Evolutionary conservation across 2,113 vertebrate species (phyloP), one percentile per base, ranked within the genome.

Genomic region (Climacteris rufus): DNA sequence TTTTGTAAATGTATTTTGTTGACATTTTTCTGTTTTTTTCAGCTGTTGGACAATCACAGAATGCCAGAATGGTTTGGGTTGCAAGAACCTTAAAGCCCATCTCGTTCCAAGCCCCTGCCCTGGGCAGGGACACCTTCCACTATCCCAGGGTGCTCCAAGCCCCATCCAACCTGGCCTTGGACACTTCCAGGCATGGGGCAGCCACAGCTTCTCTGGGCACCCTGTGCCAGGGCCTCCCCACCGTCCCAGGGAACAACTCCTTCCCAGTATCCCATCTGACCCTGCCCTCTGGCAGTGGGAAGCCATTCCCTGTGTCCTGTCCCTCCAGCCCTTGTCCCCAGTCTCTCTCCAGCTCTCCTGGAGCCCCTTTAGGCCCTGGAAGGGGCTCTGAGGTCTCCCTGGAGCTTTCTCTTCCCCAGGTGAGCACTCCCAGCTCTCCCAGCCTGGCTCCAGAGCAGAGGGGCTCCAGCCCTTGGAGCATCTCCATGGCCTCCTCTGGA

Each of bases 271-370:
- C 20, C 24, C 16, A 45, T 35, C 53, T 31, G 21, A 2, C 2
- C 1, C 61, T 39, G 13, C 16, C 28, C 16, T 60, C 28, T 30
- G 4, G 7, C 59, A 65, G 27, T 74, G 7, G 1, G n/a, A 17
- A 66, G 19, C 24, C 20, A 40, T 53, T 50, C 39, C 13, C 2
- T 8, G 13, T 68, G 13, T 35, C 5, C 19, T 13, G 1, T 75
- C 39, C 3, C 2, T 45, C 9, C 28, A 50, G 7, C 4, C 31
- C 27, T 25, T 52, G 18, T 44, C 22, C 52, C 0, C 0, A 59
- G 18, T 28, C 37, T 13, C n/a, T 53, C 7, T 66, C 10, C 45
- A 45, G 39, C 45, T 25, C 39, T 53, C n/a, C 9, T 76, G 24
- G n/a, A 61, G 24, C 14, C 8, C 4, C n/a, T 61, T 40, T 9